These are phyloP conservation scores for Xenopus petersii DNA, from an alignment of 2,797 vertebrate genomes.

Conservation along the genomic window DNA sequence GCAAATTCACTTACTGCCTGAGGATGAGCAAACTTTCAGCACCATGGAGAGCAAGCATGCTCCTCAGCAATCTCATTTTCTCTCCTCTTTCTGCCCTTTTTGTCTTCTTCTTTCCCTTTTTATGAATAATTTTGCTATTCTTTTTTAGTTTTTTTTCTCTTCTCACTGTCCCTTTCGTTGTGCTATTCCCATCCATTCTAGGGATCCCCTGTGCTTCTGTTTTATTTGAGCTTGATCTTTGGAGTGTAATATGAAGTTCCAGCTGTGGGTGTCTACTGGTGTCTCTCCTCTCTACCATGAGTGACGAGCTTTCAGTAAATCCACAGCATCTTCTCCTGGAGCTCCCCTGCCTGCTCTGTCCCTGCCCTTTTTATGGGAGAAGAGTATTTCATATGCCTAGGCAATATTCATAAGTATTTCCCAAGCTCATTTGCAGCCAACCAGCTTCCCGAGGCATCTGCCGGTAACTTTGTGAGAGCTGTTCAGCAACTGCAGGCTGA, in stretches of 20 bases:
- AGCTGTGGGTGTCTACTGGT: slow-evolving; percentile 87
- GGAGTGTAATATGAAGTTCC: slow-evolving; percentile 88
- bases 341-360: slow-evolving; percentile 52
- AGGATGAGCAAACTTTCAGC: too few relatives aligned
- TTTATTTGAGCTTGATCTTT: slow-evolving; percentile 64
- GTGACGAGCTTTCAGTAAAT: slow-evolving; percentile 82
- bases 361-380: slow-evolving; percentile 84
- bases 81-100: too few relatives aligned
- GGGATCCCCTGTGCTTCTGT: neutral
- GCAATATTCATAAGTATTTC: slow-evolving; percentile 70
- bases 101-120: too few relatives aligned
- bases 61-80: too few relatives aligned
- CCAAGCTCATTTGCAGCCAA: slow-evolving; percentile 52
- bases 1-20: too few relatives aligned
- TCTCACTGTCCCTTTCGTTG: too few relatives aligned
- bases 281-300: slow-evolving; percentile 85
- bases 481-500: slow-evolving; percentile 61
- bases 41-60: too few relatives aligned
- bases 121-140: too few relatives aligned
- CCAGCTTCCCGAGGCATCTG: slow-evolving; percentile 63
- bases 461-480: slow-evolving; percentile 78
- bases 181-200: neutral
- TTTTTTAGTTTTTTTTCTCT: too few relatives aligned
- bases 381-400: slow-evolving; percentile 87
- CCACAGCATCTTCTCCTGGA: slow-evolving; percentile 59